Evolutionary conservation across 2,113 vertebrate genomes (phyloP).

Genomic region (Cygnus atratus): DNA sequence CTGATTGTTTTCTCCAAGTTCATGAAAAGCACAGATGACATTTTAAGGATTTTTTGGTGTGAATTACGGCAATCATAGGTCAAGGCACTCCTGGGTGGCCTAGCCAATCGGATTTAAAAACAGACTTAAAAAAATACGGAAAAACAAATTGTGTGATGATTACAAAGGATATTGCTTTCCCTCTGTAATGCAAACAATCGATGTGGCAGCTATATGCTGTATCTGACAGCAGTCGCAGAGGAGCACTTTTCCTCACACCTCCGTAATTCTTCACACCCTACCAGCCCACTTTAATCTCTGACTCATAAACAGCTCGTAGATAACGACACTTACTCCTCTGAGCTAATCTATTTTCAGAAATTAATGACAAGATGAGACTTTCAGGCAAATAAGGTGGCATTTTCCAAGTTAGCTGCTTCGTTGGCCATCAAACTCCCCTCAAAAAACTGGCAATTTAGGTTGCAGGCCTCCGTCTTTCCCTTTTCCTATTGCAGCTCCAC

Average conservation of each 20-base stretch:
- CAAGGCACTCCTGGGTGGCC: background rate
- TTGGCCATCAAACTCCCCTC: background rate
- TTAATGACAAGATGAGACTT: conserved; percentile 11
- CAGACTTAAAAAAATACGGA: background rate
- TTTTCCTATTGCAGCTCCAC: background rate
- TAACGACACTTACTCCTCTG: background rate
- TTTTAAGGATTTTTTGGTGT: background rate
- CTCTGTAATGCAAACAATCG: background rate
- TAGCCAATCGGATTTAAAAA: background rate
- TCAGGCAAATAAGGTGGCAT: background rate
- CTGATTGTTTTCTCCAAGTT: background rate
- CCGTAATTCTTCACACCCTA: background rate
- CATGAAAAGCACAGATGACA: background rate
- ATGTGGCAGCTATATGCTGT: background rate
- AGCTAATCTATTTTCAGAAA: conserved; percentile 19
- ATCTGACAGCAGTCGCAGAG: background rate
- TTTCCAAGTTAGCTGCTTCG: background rate
- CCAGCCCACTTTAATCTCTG: conserved; percentile 34
- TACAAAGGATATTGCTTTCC: background rate
- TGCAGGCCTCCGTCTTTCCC: background rate
- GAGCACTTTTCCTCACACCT: conserved; percentile 26
- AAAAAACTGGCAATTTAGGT: background rate
- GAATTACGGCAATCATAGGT: background rate
- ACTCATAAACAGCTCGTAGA: conserved; percentile 27
- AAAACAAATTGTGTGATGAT: background rate